Evolutionary conservation across 37 sponge, comb jelly and placozoan genomes (phyloP).

Genomic region (Tethya wilhelma): DNA sequence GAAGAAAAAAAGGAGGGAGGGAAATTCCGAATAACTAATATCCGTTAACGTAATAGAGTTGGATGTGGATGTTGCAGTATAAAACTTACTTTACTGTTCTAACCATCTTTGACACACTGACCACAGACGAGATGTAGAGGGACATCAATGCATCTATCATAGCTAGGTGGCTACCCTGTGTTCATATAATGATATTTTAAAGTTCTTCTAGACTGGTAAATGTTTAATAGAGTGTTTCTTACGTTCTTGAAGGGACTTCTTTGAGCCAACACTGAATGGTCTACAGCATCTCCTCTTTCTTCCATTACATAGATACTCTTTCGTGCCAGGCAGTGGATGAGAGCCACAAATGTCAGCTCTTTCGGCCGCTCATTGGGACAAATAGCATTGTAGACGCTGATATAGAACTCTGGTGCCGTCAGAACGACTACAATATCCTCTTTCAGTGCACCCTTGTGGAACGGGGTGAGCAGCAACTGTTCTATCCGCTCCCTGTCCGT

Average conservation of each 20-base stretch:
- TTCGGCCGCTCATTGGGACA: slow-evolving; percentile 13
- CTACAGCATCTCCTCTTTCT: slow-evolving; percentile 50
- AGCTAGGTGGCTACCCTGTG: slow-evolving; percentile 69
- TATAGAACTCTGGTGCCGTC: slow-evolving; percentile 14
- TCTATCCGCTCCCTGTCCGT: neutral
- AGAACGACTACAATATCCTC: slow-evolving; percentile 22
- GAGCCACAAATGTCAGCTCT: slow-evolving; percentile 4
- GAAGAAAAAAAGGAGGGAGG: neutral
- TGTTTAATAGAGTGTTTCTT: too few species aligned
- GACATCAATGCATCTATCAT: slow-evolving; percentile 80
- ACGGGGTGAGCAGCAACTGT: neutral
- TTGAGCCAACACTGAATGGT: slow-evolving; percentile 47
- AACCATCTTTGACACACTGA: slow-evolving; percentile 57
- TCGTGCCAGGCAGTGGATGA: slow-evolving; percentile 50
- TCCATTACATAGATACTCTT: slow-evolving; percentile 66
- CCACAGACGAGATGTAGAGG: slow-evolving; percentile 36
- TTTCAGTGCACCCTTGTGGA: slow-evolving; percentile 11
- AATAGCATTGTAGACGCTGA: slow-evolving; percentile 4
- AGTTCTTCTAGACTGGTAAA: too few species aligned
- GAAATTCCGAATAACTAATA: neutral
- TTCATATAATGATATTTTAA: too few species aligned
- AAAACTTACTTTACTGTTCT: slow-evolving; percentile 66
- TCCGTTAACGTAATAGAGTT: neutral
- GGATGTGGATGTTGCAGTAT: too few species aligned
- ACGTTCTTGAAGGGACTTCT: slow-evolving; percentile 71